Evolutionary conservation across 1,140 invertebrate genomes (phyloP).

Genomic region (Phymorhynchus buccinoides): DNA sequence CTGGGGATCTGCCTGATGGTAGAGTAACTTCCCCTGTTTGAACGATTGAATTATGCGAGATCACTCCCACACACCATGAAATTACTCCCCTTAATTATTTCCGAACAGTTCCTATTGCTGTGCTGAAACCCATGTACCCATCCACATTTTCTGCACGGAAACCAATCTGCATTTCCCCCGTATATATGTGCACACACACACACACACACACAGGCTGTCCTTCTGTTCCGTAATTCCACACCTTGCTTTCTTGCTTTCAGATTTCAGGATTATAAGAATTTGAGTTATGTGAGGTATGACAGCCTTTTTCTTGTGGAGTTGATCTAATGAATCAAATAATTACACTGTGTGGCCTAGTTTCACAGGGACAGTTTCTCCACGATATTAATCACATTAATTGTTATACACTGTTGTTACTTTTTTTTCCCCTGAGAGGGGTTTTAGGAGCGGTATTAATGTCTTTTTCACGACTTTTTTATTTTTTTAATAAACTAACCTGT

Average conservation of each 20-base stretch:
- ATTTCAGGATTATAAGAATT: constrained; percentile 36
- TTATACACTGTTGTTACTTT: too few relatives aligned
- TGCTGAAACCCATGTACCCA: too few relatives aligned
- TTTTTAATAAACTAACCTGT: neutral
- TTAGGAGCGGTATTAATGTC: neutral
- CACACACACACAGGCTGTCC: neutral
- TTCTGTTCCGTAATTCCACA: neutral
- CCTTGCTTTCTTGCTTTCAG: constrained; percentile 21
- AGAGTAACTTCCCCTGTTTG: too few relatives aligned
- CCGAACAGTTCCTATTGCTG: too few relatives aligned
- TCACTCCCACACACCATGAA: too few relatives aligned
- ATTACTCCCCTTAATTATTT: too few relatives aligned
- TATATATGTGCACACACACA: neutral
- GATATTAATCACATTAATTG: neutral
- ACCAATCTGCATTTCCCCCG: too few relatives aligned
- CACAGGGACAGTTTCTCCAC: neutral
- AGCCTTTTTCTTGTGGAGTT: neutral
- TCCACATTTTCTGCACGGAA: too few relatives aligned
- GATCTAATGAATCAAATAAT: neutral
- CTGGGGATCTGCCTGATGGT: too few relatives aligned
- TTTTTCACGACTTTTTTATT: neutral
- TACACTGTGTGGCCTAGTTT: neutral
- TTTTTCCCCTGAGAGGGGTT: neutral
- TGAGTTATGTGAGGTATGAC: constrained; percentile 19
- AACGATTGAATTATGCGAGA: too few relatives aligned